phyloP scores from a whole-genome alignment of 30 jellyfish, hydroid and myxozoan species.

The Aurelia coerulea region DNA sequence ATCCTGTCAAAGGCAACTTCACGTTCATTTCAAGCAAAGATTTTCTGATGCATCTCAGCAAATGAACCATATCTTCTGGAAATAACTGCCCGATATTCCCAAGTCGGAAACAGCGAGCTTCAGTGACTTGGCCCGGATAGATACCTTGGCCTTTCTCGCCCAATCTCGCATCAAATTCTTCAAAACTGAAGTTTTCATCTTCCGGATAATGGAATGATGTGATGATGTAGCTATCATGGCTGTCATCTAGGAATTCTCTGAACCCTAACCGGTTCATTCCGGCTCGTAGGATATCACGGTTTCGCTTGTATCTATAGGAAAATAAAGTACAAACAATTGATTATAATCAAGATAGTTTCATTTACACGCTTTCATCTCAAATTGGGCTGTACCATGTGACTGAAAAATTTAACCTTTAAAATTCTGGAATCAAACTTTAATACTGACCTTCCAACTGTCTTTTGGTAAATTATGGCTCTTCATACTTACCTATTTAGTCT shows the following conservation, averaged over 20 bases:
- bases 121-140: conserved; percentile 88
- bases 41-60: conserved; percentile 61
- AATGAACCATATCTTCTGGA: conserved; percentile 69
- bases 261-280: conserved; percentile 84
- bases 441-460: too few relatives aligned
- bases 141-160: conserved; percentile 70
- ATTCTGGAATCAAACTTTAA: too few relatives aligned
- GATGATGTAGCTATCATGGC: conserved; percentile 81
- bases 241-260: conserved; percentile 69
- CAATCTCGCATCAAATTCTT: conserved; percentile 54
- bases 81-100: conserved; percentile 80
- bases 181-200: conserved; percentile 66
- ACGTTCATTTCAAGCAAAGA: conserved; percentile 73
- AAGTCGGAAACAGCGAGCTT: conserved; percentile 83
- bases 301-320: conserved; percentile 61
- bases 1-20: conserved; percentile 56
- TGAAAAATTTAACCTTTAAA: too few relatives aligned
- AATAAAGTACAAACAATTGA: too few relatives aligned
- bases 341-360: too few relatives aligned
- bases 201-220: conserved; percentile 79
- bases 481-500: too few relatives aligned
- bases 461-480: too few relatives aligned
- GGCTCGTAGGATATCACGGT: conserved; percentile 64
- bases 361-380: too few relatives aligned
- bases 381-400: too few relatives aligned